Evolutionary conservation across 2,888 invertebrate genomes (phyloP), one percentile per base, ranked within the genome.

Genomic region (Tiphia femorata): DNA sequence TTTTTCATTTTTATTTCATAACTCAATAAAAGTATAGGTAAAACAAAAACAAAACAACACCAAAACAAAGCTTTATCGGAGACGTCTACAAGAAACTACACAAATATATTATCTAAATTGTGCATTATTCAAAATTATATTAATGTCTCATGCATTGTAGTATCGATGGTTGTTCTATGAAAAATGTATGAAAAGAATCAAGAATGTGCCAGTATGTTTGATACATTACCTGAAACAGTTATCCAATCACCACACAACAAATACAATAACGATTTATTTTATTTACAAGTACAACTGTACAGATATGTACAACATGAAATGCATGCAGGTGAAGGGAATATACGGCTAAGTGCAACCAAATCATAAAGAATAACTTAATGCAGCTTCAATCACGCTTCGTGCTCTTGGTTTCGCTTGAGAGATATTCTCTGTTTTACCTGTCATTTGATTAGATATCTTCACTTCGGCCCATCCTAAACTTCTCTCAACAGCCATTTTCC

Each of bases 401-500:
- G 44, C 27, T 12, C 58, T 37, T 17, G 23, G 19, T 8, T 37
- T 57, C 16, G 35, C 14, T 60, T 62, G 40, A n/a, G 20, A 29
- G 7, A 27, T 23, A 27, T 4, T 58, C 56, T 46, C 54, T 33
- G 25, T 56, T 62, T 86, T 89, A 91, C 91, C 91, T 89, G 94
- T 93, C 91, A 93, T 93, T 38, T 88, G 86, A 70, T 87, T 85
- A 6, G 92, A 90, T 83, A 90, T 92, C 80, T 92, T 91, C 3
- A 88, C 87, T 0, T 89, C 87, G 16, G 92, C 92, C 97, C 97
- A 97, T 59, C 95, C 94, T 70, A 97, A 88, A 29, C 95, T 94
- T 23, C 96, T 88, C 76, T 95, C 91, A 1, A 98, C 96, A 0
- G 97, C 97, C 90, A 94, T 93, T 85, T 96, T 96, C 97, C 97